These are phyloP conservation scores for Parascotia fuliginaria DNA, from an alignment of 2,888 invertebrate genomes.

Conservation along the genomic window DNA sequence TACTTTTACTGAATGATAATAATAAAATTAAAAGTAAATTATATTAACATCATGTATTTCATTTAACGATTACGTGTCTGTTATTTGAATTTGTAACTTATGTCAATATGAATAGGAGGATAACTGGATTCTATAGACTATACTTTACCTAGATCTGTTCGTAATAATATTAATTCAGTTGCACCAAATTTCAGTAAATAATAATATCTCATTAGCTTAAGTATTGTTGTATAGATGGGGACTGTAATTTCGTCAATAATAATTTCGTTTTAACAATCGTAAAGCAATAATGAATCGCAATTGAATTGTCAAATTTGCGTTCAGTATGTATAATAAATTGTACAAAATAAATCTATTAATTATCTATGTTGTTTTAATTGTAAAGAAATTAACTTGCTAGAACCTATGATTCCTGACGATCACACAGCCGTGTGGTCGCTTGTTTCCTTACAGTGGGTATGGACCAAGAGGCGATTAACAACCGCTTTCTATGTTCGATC, in stretches of 20 bases:
- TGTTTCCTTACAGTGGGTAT: too few relatives aligned
- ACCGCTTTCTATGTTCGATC: too few relatives aligned
- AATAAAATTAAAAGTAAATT: too few relatives aligned
- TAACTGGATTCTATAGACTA: background rate
- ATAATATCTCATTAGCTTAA: background rate
- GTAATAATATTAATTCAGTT: background rate
- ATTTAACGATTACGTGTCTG: too few relatives aligned
- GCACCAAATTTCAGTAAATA: background rate
- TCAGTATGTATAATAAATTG: constrained; percentile 27
- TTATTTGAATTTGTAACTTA: too few relatives aligned
- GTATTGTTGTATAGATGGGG: background rate
- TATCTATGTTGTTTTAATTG: constrained; percentile 17
- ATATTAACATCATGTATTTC: too few relatives aligned
- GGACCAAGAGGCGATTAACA: too few relatives aligned
- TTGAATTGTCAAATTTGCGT: constrained; percentile 6
- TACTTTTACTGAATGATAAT: too few relatives aligned
- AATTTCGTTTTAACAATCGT: constrained; percentile 1
- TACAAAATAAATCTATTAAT: constrained; percentile 39
- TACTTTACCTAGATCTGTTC: background rate
- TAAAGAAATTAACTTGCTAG: too few relatives aligned
- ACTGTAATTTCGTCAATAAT: background rate
- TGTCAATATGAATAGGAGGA: too few relatives aligned
- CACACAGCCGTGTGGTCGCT: too few relatives aligned
- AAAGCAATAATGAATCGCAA: constrained; percentile 3
- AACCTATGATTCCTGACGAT: too few relatives aligned